Conservation (phyloP, 2,797 vertebrate species). For the Clarias fuscus region DNA sequence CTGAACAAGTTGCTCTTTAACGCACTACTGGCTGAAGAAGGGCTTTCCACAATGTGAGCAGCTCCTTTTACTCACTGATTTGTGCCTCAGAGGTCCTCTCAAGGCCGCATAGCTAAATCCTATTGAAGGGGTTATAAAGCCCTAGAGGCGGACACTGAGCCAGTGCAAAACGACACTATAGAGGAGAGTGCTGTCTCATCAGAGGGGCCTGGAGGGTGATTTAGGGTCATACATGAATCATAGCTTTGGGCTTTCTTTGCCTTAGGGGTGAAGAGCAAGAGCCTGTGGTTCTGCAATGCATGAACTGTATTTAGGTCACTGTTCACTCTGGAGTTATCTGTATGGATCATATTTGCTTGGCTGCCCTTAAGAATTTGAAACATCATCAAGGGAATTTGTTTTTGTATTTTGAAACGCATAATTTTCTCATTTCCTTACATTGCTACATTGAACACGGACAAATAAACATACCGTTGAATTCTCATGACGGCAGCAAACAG, state of each 20-base stretch:
- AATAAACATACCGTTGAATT: constrained; percentile 4
- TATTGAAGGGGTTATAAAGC: constrained; percentile 60
- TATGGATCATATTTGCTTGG: background rate
- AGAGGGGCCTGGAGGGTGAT: constrained; percentile 47
- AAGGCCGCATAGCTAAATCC: constrained; percentile 56
- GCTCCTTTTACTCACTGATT: constrained; percentile 55
- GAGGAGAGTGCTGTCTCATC: constrained; percentile 56
- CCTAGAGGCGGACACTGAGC: constrained; percentile 50
- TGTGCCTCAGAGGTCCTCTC: constrained; percentile 54
- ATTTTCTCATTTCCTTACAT: background rate
- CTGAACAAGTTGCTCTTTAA: constrained; percentile 34
- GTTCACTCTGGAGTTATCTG: background rate
- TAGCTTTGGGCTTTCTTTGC: constrained; percentile 38
- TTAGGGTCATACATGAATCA: constrained; percentile 51
- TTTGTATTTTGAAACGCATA: background rate
- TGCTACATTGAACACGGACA: background rate
- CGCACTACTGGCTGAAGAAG: constrained; percentile 26
- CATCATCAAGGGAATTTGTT: background rate
- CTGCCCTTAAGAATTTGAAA: background rate
- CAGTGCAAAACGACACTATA: constrained; percentile 44
- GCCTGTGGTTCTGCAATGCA: constrained; percentile 25
- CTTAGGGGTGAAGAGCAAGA: constrained; percentile 17
- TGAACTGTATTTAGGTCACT: constrained; percentile 29
- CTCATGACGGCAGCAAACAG: constrained; percentile 23
- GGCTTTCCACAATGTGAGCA: constrained; percentile 28